Base-by-base conservation (phyloP, 1,140 invertebrate genomes). In the Oncopodura yosiiana region DNA sequence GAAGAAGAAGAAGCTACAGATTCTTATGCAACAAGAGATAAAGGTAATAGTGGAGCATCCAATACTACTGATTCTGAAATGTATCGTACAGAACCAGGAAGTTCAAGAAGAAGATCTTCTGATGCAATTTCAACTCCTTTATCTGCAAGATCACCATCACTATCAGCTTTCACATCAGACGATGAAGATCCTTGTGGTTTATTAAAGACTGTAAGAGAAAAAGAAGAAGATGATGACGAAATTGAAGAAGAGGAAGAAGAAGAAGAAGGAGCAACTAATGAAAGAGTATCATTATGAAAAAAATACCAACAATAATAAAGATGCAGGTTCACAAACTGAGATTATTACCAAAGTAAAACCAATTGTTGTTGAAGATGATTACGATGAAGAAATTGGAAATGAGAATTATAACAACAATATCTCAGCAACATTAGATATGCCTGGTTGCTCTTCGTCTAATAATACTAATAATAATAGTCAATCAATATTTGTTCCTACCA, bases 41-140 rank as follows among this genome's bases (percentile, higher is more conserved):
- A 58, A 27, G 27, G 38, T 26, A 49, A 53, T 12, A 53, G 49
- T 32, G 61, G 61, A 14, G 57, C 57, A 0, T 62, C 61, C 5
- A 62, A 62, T 21, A 48, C 45, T 8, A 61, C 59, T 49, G 57
- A 58, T 30, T 62, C 61, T 0, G 61, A 58, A 9, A 46, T 53
- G 44, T 62, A 49, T 21, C 44, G 43, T 23, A 27, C 46, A 24
- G 46, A 49, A 11, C 46, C 46, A n/a, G 29, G 24, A 21, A 53
- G 36, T n/a, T 36, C 56, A 16, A 18, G 61, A 14, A 30, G 61
- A 8, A 56, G 53, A 1, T 63, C 61, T 2, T 56, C 59, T 27
- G 50, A 50, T 5, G 36, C 56, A 26, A 52, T 52, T 21, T 45
- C 48, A 16, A 52, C 58, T 1, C 58, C 57, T 1, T 32, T 53